Percentiles rank a stretch among this genome's conserved stretches.
These are phyloP conservation scores for Bombyx huttoni DNA, from an alignment of 2,888 invertebrate genomes.

Conservation along the genomic window DNA sequence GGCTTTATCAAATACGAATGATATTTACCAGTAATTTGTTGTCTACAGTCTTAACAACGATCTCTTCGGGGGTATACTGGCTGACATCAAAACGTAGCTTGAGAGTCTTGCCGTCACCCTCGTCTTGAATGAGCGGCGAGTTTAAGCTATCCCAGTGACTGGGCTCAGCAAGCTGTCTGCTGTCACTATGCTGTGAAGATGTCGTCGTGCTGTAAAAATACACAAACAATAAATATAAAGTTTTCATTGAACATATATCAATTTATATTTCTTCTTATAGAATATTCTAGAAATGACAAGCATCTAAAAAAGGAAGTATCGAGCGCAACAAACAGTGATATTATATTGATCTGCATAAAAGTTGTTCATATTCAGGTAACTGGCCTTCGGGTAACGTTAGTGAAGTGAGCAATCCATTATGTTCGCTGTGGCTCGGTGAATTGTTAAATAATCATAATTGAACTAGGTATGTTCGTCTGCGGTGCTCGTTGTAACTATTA, in stretches of 20 bases:
- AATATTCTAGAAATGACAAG: neutral
- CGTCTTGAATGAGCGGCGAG: constrained; percentile 94
- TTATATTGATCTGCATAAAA: neutral
- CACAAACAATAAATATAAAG: constrained; percentile 3
- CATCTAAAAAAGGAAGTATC: neutral
- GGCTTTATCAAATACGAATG: neutral
- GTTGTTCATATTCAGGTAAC: neutral
- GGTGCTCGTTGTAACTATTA: neutral
- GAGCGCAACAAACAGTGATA: neutral
- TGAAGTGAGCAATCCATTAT: neutral
- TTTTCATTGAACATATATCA: neutral
- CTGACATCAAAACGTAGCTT: constrained; percentile 97
- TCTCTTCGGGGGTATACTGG: constrained; percentile 97
- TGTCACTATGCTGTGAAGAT: constrained; percentile 75
- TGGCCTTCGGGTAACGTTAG: neutral
- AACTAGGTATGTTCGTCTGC: neutral
- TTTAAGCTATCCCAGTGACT: constrained; percentile 89
- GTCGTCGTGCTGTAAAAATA: constrained; percentile 74
- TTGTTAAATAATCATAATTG: neutral
- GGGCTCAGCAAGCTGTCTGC: constrained; percentile 73
- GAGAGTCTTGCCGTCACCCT: constrained; percentile 93
- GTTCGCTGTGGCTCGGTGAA: neutral
- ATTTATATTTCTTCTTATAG: too few species aligned
- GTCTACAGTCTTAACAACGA: constrained; percentile 98
- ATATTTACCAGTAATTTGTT: constrained; percentile 91